These are phyloP conservation scores for Fulica atra DNA, from an alignment of 2,113 vertebrate genomes.

Conservation along the genomic window DNA sequence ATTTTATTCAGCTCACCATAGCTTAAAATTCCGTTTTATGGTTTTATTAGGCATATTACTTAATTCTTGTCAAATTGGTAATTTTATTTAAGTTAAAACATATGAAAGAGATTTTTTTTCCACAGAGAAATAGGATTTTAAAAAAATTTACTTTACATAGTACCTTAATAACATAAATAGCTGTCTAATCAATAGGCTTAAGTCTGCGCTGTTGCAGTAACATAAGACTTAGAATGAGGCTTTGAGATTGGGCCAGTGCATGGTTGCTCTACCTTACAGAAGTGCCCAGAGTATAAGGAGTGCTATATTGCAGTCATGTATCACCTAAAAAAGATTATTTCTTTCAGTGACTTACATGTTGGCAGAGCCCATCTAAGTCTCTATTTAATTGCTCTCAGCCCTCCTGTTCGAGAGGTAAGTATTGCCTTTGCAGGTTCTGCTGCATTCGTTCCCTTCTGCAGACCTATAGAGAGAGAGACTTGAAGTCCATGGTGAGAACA, in stretches of 20 bases:
- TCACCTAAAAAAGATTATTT: background rate
- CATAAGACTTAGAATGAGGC: background rate
- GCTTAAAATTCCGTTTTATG: slow-evolving; percentile 58
- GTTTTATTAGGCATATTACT: slow-evolving; percentile 56
- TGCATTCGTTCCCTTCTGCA: background rate
- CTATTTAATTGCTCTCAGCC: background rate
- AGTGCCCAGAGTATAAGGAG: background rate
- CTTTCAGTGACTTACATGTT: background rate
- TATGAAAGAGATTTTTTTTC: slow-evolving; percentile 1
- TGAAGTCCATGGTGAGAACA: background rate
- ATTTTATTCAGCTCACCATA: slow-evolving; percentile 45
- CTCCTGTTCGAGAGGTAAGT: background rate
- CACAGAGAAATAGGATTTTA: background rate
- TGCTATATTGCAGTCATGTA: background rate
- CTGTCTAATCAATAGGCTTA: background rate
- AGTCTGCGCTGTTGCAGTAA: background rate
- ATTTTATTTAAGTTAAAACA: slow-evolving; percentile 43
- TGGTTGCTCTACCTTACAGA: background rate
- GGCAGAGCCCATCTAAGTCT: background rate
- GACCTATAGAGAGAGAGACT: background rate
- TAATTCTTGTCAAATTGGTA: slow-evolving; percentile 49
- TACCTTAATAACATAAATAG: background rate
- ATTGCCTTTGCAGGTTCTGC: background rate
- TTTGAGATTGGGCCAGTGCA: background rate
- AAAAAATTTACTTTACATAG: background rate